Conservation (phyloP, 1,140 invertebrate species). For the Glomeris maerens region DNA sequence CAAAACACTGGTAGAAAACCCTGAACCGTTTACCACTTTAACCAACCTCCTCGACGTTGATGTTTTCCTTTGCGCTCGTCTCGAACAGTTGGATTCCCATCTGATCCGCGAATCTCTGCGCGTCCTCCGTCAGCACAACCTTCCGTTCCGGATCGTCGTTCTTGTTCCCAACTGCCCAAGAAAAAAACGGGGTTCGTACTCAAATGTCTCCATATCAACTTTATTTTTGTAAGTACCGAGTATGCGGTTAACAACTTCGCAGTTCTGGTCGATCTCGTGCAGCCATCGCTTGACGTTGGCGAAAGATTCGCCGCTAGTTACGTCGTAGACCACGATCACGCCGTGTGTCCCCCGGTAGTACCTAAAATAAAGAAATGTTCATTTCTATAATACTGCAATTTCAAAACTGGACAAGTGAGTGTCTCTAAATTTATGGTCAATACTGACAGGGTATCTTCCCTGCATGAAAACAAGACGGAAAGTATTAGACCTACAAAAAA, state of each 20-base stretch:
- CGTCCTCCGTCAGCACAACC: conserved; percentile 93
- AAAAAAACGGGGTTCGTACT: no score
- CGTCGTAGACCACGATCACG: conserved; percentile 98
- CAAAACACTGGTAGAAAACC: no score
- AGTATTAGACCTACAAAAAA: no score
- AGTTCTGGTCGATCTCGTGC: conserved; percentile 98
- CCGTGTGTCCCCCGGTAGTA: conserved; percentile 98
- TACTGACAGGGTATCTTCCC: no score
- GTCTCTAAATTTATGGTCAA: no score
- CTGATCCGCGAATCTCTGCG: conserved; percentile 87
- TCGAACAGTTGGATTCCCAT: conserved; percentile 96
- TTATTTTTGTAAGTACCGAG: conserved; percentile 77
- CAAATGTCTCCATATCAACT: no score
- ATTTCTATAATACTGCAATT: no score
- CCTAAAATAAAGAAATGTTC: conserved; percentile 42
- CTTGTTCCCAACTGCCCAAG: conserved; percentile 99
- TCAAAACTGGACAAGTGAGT: no score
- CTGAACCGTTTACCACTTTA: no score
- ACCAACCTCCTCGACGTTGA: conserved; percentile 92
- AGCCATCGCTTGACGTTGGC: conserved; percentile 96
- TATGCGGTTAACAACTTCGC: conserved; percentile 97
- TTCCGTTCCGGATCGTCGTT: conserved; percentile 93
- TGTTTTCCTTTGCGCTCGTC: conserved; percentile 97
- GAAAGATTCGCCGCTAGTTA: conserved; percentile 96
- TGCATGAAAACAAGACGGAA: no score